Percentiles rank a stretch among this genome's conserved stretches.
Conservation (phyloP, 2,797 vertebrate genomes). For the Pantherophis vulpinus region DNA sequence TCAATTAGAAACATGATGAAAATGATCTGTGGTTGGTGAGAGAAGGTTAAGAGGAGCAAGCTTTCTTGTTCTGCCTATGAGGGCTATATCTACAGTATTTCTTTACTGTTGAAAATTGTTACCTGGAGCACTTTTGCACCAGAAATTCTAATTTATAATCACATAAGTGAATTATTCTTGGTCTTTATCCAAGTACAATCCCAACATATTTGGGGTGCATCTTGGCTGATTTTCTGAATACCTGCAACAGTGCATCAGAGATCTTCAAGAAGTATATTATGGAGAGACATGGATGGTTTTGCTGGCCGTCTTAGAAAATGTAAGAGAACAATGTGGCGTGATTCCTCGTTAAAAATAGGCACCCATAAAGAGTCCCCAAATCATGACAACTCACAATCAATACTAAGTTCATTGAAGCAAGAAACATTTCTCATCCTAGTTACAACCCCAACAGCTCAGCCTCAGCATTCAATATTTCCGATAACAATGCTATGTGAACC, state of each 20-base stretch:
- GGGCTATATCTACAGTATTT: not conserved
- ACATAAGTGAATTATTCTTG: not conserved
- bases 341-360: conserved; percentile 34
- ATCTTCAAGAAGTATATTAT: not conserved
- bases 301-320: conserved; percentile 16
- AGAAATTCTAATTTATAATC: not conserved
- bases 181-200: not conserved
- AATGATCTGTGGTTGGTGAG: not conserved
- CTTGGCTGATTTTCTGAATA: not conserved
- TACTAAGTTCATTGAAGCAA: conserved; percentile 58
- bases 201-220: not conserved
- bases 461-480: conserved; percentile 58
- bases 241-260: not conserved
- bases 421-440: conserved; percentile 53
- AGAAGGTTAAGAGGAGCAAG: not conserved
- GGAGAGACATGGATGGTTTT: not conserved
- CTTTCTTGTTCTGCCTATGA: not conserved
- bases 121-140: not conserved
- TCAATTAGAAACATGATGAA: not conserved
- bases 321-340: conserved; percentile 1
- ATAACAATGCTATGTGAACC: conserved; percentile 50
- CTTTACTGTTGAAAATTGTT: not conserved
- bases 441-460: conserved; percentile 29
- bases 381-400: conserved; percentile 64
- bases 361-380: conserved; percentile 44